Evolutionary conservation across 1,140 invertebrate genomes (phyloP).

Genomic region (Copidosoma floridanum): DNA sequence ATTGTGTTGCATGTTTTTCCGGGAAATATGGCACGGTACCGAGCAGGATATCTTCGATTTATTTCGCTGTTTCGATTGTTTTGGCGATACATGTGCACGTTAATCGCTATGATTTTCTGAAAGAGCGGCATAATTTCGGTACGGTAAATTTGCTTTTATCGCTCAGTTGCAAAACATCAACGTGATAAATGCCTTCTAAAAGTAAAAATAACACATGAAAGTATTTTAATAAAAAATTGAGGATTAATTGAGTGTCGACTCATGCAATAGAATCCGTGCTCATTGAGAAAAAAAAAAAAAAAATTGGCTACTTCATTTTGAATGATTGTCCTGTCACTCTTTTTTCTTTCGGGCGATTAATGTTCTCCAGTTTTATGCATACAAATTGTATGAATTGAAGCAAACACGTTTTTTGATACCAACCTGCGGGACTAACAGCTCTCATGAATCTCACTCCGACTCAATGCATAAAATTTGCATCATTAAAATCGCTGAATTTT

Average conservation of each 20-base stretch:
- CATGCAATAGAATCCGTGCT: too few species aligned
- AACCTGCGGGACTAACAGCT: not conserved
- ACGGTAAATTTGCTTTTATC: too few species aligned
- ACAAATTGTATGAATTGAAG: slow-evolving; percentile 20
- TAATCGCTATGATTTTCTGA: too few species aligned
- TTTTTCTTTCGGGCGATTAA: slow-evolving; percentile 12
- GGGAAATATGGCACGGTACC: too few species aligned
- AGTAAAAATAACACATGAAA: too few species aligned
- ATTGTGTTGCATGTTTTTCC: not conserved
- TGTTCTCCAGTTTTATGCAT: slow-evolving; percentile 12
- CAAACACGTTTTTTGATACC: slow-evolving; percentile 22
- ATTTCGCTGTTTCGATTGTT: too few species aligned
- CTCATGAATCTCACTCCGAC: slow-evolving; percentile 22
- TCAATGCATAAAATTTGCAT: slow-evolving; percentile 28
- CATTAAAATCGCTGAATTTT: slow-evolving; percentile 14
- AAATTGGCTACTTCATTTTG: not conserved
- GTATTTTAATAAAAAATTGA: slow-evolving; percentile 3
- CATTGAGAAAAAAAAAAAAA: not conserved
- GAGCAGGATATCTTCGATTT: too few species aligned
- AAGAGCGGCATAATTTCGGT: too few species aligned
- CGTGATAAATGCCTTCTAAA: too few species aligned
- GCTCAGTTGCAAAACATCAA: too few species aligned
- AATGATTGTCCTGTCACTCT: slow-evolving; percentile 4
- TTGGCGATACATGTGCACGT: too few species aligned
- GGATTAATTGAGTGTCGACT: too few species aligned